These are phyloP conservation scores for Gastrophryne carolinensis DNA, from an alignment of 2,797 vertebrate species.

Conservation along the genomic window DNA sequence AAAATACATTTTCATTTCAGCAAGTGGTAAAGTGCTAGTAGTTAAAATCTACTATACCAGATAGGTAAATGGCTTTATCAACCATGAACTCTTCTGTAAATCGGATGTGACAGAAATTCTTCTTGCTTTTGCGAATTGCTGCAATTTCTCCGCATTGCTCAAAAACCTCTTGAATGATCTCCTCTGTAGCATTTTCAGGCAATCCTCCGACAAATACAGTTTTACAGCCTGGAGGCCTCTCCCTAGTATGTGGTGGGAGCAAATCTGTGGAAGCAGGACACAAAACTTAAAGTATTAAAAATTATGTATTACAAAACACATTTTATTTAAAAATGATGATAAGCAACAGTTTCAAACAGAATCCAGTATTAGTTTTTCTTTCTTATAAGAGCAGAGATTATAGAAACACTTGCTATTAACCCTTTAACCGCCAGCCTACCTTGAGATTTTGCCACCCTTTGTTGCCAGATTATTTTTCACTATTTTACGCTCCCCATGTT, in stretches of 20 bases:
- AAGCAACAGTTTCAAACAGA: background rate
- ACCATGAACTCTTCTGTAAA: conserved; percentile 88
- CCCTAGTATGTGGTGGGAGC: conserved; percentile 84
- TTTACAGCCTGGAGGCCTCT: conserved; percentile 85
- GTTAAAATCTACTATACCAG: conserved; percentile 69
- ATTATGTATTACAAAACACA: conserved; percentile 53
- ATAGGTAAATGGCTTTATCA: conserved; percentile 88
- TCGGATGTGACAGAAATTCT: conserved; percentile 90
- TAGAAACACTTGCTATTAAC: too few relatives aligned
- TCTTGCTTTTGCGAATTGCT: conserved; percentile 88
- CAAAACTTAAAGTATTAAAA: conserved; percentile 55
- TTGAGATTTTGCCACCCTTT: too few relatives aligned
- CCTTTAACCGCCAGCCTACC: too few relatives aligned
- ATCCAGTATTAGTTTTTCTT: background rate
- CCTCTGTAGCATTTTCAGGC: conserved; percentile 84
- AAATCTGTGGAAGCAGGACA: conserved; percentile 71
- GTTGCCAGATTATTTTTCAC: too few relatives aligned
- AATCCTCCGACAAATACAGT: conserved; percentile 87
- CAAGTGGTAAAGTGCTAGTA: background rate
- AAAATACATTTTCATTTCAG: background rate
- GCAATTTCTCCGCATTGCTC: conserved; percentile 85
- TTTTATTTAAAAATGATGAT: conserved; percentile 39
- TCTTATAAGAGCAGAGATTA: background rate
- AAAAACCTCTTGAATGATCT: conserved; percentile 86
- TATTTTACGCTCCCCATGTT: too few relatives aligned